phyloP scores from a whole-genome alignment of 92 coral and sea anemone species.

The Parazoanthus swiftii region DNA sequence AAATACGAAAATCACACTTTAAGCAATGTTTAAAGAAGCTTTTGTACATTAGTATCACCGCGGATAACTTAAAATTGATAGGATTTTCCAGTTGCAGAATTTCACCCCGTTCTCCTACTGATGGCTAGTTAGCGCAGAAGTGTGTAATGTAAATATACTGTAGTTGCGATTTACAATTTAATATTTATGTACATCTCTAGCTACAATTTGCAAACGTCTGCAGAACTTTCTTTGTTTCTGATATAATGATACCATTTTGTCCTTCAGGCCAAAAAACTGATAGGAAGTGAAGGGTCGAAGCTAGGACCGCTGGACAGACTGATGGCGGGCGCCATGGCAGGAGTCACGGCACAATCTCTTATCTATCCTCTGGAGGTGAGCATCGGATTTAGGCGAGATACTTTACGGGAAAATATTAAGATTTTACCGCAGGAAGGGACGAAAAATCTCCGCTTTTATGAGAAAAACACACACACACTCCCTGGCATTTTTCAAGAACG shows the following conservation, averaged over 20 bases:
- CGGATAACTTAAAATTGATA: no score
- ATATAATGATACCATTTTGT: background rate
- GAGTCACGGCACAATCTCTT: constrained; percentile 91
- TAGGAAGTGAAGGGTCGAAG: constrained; percentile 77
- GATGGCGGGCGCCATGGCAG: constrained; percentile 96
- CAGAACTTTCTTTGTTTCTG: background rate
- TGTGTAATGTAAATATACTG: no score
- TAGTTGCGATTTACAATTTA: no score
- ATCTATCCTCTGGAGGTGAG: constrained; percentile 95
- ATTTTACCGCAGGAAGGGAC: background rate
- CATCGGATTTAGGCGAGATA: background rate
- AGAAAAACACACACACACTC: no score
- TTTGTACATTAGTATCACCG: no score
- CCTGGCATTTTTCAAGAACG: background rate
- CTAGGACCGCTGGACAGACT: constrained; percentile 89
- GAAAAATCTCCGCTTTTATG: background rate
- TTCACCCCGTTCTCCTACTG: no score
- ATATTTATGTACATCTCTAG: no score
- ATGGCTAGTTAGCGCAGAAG: no score
- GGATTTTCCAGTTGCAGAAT: no score
- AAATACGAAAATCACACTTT: no score
- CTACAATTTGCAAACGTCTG: background rate
- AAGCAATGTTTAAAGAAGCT: no score
- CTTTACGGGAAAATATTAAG: background rate
- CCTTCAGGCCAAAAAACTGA: constrained; percentile 89